Evolutionary conservation across 1,140 invertebrate species (phyloP), one percentile per base, ranked within the genome.

Genomic region (Plectus sambesii): DNA sequence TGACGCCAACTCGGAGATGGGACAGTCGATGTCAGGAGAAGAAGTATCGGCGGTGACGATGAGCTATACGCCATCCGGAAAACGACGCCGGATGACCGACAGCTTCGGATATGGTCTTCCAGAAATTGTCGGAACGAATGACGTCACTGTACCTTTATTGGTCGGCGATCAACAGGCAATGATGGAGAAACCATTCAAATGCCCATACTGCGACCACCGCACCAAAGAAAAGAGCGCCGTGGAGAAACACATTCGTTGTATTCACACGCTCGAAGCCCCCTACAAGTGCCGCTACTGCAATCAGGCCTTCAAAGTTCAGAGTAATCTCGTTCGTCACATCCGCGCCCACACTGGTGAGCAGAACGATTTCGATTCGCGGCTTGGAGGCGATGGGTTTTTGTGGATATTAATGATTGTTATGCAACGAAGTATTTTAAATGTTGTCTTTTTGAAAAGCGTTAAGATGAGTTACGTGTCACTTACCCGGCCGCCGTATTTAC

Each of bases 301-400:
- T 9, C 52, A 43, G 43, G 22, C 26, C n/a, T 58, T 58, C 49
- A 58, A 58, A 39, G 48, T 58, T 17, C 55, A 58, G 36, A 55
- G 50, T 33, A 58, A 58, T 25, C 39, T 58, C 12, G 47, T 53
- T 9, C 54, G 55, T 3, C 55, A 58, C 27, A 52, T 57, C 25
- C 20, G 55, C 12, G 24, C 55, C 2, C 55, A 57, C 27, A 58
- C 55, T 12, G 55, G 55, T 55, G 41, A 37, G 12, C n/a, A n/a
- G n/a, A n/a, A n/a, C n/a, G n/a, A n/a, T n/a, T n/a, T n/a, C n/a
- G n/a, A n/a, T n/a, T n/a, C n/a, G n/a, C n/a, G n/a, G n/a, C n/a
- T n/a, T n/a, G n/a, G n/a, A n/a, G n/a, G n/a, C n/a, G n/a, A n/a
- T n/a, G n/a, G n/a, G n/a, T n/a, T n/a, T n/a, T n/a, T n/a, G n/a